Base-by-base conservation (phyloP, 2,113 vertebrate species). In the Calidris pugnax region DNA sequence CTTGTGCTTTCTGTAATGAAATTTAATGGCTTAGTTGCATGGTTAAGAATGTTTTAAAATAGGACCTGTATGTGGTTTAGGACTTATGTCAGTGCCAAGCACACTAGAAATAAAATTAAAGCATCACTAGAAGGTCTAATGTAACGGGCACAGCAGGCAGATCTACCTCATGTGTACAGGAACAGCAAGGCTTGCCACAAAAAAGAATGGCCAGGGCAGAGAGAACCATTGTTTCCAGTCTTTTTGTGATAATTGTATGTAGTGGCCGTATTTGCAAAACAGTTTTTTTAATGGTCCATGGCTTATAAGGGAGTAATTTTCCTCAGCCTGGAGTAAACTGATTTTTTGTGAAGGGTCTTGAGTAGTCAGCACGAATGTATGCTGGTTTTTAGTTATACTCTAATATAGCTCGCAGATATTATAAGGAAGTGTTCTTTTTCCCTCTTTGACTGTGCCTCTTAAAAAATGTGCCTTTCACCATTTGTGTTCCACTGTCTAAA, bases 161-260 rank as follows among this genome's bases (percentile, higher is more conserved):
- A 45, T 39, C 39, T 72, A 2, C 48, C 45, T 73, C 17, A 8
- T 3, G 0, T 14, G 39, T 78, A 51, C 2, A 6, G 37, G 67
- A n/a, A 53, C 55, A 74, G 57, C n/a, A 55, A 71, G 20, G n/a
- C 37, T 47, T 26, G 9, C 43, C 43, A 32, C 51, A 37, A 24
- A 48, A 59, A 41, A 7, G 18, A 35, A 7, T 2, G 6, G 57
- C 19, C 10, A 50, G 16, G 33, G 19, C 20, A 48, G 41, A 50
- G 30, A 68, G 19, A 37, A 28, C 9, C 21, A 1, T 11, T 72
- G 14, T 39, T 81, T 60, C 32, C 37, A n/a, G 0, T 39, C 5
- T 13, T 35, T 43, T 67, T 1, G 1, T 57, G 27, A 7, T n/a
- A 18, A 18, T n/a, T 73, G 30, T 32, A 13, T 1, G 1, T 27